A percentile compares a stretch with the other conserved stretches of the same genome.
phyloP scores from a whole-genome alignment of 2,888 invertebrate genomes.

The Cylloceria caligata region DNA sequence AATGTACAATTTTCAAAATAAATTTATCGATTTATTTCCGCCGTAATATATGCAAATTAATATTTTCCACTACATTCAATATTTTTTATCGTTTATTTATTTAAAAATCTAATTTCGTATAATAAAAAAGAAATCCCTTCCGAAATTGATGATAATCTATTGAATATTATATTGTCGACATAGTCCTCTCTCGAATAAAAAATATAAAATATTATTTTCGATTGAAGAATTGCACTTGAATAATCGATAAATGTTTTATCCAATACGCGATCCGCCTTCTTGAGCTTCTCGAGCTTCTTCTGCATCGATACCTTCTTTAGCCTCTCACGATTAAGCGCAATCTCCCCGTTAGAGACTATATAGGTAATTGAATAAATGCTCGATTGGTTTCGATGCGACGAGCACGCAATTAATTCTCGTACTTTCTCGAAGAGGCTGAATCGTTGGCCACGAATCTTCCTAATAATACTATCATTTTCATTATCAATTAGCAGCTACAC shows the following conservation, averaged over 20 bases:
- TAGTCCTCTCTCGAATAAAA: not conserved
- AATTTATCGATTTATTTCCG: no score
- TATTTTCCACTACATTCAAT: not conserved
- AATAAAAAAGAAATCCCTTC: not conserved
- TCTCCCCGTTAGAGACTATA: constrained; percentile 15
- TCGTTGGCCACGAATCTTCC: constrained; percentile 26
- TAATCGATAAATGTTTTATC: constrained; percentile 57
- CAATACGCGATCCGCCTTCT: constrained; percentile 35
- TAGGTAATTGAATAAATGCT: constrained; percentile 64
- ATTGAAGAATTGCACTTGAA: constrained; percentile 40
- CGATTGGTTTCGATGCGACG: constrained; percentile 52
- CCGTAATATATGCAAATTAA: not conserved
- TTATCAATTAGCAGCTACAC: constrained; percentile 38
- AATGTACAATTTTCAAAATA: no score
- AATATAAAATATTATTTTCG: constrained; percentile 9
- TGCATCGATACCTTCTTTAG: constrained; percentile 49
- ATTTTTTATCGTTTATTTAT: not conserved
- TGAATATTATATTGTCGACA: not conserved
- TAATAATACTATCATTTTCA: constrained; percentile 51
- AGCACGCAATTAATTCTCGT: constrained; percentile 60
- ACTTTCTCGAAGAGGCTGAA: constrained; percentile 28
- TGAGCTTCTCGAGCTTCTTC: constrained; percentile 31
- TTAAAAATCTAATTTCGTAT: not conserved
- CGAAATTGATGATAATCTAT: not conserved
- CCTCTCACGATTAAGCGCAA: constrained; percentile 25